Evolutionary conservation across 2,113 vertebrate genomes (phyloP).

Genomic region (Dromas ardeola): DNA sequence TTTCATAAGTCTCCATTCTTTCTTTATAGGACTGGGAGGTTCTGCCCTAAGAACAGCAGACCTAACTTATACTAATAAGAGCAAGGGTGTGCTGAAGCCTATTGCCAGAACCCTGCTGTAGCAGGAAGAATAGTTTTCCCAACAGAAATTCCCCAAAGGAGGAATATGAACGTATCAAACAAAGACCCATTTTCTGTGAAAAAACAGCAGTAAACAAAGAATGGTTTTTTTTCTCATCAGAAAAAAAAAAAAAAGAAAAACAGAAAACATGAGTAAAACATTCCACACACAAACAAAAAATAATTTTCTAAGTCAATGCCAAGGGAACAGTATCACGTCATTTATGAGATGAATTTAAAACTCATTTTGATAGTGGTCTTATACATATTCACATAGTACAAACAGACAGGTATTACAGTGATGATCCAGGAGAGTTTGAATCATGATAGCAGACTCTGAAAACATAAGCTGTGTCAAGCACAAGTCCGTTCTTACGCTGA

Average conservation of each 20-base stretch:
- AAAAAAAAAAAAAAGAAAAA: background rate
- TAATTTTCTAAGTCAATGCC: background rate
- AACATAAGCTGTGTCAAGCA: background rate
- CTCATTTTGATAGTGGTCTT: background rate
- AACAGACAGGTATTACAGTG: background rate
- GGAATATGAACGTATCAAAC: background rate
- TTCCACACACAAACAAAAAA: background rate
- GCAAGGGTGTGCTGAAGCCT: background rate
- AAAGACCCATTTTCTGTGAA: background rate
- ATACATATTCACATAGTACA: background rate
- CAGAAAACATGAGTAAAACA: background rate
- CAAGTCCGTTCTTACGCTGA: background rate
- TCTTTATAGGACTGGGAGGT: background rate
- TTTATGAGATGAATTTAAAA: background rate
- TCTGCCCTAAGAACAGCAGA: background rate
- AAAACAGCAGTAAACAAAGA: constrained; percentile 30
- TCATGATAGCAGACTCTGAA: background rate
- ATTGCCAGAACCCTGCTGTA: constrained; percentile 23
- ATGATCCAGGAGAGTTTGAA: background rate
- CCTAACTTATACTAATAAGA: background rate
- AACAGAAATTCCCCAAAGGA: background rate
- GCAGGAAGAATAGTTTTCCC: background rate
- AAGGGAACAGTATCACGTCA: background rate
- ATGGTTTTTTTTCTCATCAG: background rate
- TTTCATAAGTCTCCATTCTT: background rate